These are phyloP conservation scores for Sebastes elongatus DNA, from an alignment of 2,797 vertebrate genomes.

Conservation along the genomic window DNA sequence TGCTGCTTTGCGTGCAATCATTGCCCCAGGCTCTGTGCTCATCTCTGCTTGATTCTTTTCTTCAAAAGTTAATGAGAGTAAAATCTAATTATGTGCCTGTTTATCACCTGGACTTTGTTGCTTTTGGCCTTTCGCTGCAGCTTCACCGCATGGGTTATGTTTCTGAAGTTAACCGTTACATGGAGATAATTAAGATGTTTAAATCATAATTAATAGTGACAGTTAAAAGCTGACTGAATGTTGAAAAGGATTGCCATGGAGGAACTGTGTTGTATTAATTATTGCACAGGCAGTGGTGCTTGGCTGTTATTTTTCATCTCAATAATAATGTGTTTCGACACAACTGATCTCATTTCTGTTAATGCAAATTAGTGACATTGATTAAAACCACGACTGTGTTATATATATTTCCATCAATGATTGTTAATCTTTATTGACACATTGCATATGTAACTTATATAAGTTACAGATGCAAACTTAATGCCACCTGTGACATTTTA, in stretches of 20 bases:
- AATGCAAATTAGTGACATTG: neutral
- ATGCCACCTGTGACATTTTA: neutral
- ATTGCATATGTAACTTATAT: neutral
- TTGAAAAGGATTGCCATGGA: neutral
- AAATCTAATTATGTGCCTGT: conserved; percentile 58
- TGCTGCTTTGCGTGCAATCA: conserved; percentile 26
- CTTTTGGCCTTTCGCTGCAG: conserved; percentile 16
- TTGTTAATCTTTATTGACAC: neutral
- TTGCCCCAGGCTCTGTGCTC: conserved; percentile 32
- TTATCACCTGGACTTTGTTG: conserved; percentile 54
- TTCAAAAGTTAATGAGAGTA: conserved; percentile 59
- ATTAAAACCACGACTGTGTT: neutral
- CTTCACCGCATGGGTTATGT: conserved; percentile 3
- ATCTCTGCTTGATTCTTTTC: conserved; percentile 58
- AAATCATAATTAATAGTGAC: conserved; percentile 17
- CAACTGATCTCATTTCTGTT: neutral
- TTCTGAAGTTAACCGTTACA: conserved; percentile 11
- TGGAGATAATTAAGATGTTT: conserved; percentile 23
- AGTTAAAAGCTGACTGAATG: neutral
- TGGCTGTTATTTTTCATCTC: neutral
- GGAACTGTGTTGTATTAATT: neutral
- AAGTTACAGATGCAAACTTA: too few species aligned
- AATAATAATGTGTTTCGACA: neutral
- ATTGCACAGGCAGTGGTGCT: neutral
- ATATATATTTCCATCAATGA: neutral